Evolutionary conservation across 2,113 vertebrate genomes (phyloP), one percentile per base, ranked within the genome.

Genomic region (Phocoena phocoena): DNA sequence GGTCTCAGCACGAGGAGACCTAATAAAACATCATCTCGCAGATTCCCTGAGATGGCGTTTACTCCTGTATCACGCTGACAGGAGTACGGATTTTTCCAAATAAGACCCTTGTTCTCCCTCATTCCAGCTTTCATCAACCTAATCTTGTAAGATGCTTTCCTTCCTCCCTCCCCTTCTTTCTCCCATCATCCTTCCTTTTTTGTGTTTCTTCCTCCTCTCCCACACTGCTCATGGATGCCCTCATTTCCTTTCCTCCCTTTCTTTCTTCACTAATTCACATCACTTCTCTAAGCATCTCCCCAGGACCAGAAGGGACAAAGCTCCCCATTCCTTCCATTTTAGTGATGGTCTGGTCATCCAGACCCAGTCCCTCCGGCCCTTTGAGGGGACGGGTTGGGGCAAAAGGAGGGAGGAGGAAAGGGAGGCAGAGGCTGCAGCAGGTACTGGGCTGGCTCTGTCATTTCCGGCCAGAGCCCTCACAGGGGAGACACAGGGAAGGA

Each of bases 71-170:
- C 94, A 96, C 85, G 17, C 47, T 41, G 95, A 97, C 88, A 63
- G 95, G 92, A 90, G 53, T 62, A 88, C 12, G 1, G n/a, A 96
- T 96, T 77, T 97, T 85, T 92, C 67, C 95, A 88, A 90, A 86
- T 11, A 58, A 98, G 96, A 97, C 79, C 81, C 60, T 87, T 62
- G 74, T 92, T 90, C 44, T 36, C 79, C 83, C 88, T 93, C 93
- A 36, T 31, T 97, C 95, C 90, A 95, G 60, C 95, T 94, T 95
- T 65, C 76, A 88, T 92, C 84, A 73, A n/a, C 65, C 73, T 63
- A 33, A 62, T 71, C 90, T 60, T 67, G 60, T 26, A 89, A 76
- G 80, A 80, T 14, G 53, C 21, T 23, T n/a, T 74, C 87, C 50
- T 89, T 93, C 96, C 17, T 81, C 89, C 73, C 13, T 82, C 41